Percentiles rank a stretch among this genome's conserved stretches.
Evolutionary conservation across 1,140 invertebrate species (phyloP).

Genomic region (Aporrectodea caliginosa): DNA sequence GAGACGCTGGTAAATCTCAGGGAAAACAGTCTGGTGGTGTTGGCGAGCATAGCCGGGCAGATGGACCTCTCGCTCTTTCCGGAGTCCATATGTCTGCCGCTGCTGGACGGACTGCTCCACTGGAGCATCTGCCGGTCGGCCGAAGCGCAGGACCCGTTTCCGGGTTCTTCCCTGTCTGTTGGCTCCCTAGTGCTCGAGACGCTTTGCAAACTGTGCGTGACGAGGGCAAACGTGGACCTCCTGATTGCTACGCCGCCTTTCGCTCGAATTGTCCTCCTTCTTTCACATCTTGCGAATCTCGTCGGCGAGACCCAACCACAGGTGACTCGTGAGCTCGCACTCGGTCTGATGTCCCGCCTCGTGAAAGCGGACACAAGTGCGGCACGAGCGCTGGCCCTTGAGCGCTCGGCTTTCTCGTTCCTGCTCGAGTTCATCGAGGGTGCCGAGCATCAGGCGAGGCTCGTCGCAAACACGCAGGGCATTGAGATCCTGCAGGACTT

Average conservation of each 20-base stretch:
- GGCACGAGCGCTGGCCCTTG: conserved; percentile 1
- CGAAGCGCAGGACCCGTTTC: conserved; percentile 11
- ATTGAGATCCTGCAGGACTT: not conserved
- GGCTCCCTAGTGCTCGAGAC: conserved; percentile 13
- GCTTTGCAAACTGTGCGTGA: conserved; percentile 13
- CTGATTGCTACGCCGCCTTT: conserved; percentile 19
- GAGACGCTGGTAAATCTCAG: not conserved
- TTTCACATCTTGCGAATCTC: not conserved
- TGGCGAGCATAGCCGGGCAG: conserved; percentile 7
- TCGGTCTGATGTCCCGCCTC: conserved; percentile 8
- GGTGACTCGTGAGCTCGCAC: not conserved
- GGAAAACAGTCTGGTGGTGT: conserved; percentile 5
- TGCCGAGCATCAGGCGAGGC: not conserved
- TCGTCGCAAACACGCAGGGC: not conserved
- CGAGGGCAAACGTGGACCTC: not conserved
- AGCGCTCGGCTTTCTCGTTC: not conserved
- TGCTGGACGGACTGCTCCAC: conserved; percentile 9
- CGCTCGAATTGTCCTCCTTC: not conserved
- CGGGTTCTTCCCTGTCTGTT: conserved; percentile 9
- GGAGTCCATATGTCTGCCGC: conserved; percentile 1
- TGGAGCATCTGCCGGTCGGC: conserved; percentile 14
- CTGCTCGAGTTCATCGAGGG: conserved; percentile 6
- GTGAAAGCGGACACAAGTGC: not conserved
- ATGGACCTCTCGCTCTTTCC: conserved; percentile 11
- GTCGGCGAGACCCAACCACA: not conserved